Percentiles rank a stretch among this genome's conserved stretches.
Conservation (phyloP, 2,888 invertebrate genomes). For the Phalera bucephala region DNA sequence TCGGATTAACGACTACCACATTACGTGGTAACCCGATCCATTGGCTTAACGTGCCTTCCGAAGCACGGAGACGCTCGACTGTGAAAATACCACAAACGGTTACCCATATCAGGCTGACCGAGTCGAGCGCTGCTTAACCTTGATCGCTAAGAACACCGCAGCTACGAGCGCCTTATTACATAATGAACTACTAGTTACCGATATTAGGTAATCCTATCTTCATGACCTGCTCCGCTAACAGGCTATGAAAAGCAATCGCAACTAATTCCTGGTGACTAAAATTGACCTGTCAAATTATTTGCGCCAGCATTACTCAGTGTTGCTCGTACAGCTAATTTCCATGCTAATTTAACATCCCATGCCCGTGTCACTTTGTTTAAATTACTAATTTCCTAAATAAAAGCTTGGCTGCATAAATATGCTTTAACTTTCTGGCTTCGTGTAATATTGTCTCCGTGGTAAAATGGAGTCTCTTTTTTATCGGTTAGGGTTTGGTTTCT, state of each 20-base stretch:
- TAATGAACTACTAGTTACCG: no score
- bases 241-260: conserved; percentile 2
- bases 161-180: no score
- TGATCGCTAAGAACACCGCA: no score
- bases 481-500: no score
- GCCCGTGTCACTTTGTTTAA: not conserved
- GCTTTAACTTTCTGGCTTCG: not conserved
- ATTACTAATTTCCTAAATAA: not conserved
- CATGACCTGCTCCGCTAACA: not conserved
- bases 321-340: not conserved
- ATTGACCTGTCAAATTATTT: conserved; percentile 14
- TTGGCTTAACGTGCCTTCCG: no score
- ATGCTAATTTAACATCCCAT: not conserved
- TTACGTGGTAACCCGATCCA: no score
- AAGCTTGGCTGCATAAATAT: conserved; percentile 1
- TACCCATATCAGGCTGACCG: no score
- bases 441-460: conserved; percentile 1
- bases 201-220: no score
- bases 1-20: no score
- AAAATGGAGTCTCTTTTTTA: conserved; percentile 5
- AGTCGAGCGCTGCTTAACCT: no score
- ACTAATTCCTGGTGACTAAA: conserved; percentile 8
- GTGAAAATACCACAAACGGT: no score
- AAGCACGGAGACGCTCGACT: no score
- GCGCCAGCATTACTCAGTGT: not conserved